Conservation (phyloP, 92 coral and sea anemone genomes). For the Umimayanthus chanpuru region DNA sequence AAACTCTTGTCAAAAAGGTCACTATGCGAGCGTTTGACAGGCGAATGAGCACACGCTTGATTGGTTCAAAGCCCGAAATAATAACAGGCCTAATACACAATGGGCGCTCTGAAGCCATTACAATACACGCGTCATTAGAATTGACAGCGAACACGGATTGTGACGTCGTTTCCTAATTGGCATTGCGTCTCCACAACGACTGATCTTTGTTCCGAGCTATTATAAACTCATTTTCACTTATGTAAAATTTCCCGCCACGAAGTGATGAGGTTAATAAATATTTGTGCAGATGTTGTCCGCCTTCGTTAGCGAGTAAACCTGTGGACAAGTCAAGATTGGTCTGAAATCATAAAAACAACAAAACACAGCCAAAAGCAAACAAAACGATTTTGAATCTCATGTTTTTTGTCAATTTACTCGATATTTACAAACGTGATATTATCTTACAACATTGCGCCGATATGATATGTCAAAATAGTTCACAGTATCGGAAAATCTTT, state of each 20-base stretch:
- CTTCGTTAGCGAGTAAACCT: background rate
- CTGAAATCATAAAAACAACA: background rate
- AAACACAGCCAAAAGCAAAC: background rate
- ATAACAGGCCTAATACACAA: conserved; percentile 48
- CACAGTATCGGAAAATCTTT: conserved; percentile 2
- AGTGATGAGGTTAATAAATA: conserved; percentile 1
- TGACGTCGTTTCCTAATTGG: conserved; percentile 49
- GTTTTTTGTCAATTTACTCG: conserved; percentile 16
- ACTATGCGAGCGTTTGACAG: conserved; percentile 69
- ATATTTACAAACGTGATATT: background rate
- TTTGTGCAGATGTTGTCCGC: background rate
- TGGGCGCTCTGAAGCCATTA: conserved; percentile 43
- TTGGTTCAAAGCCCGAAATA: conserved; percentile 72
- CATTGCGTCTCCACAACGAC: conserved; percentile 27
- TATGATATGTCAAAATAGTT: background rate
- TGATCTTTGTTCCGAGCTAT: conserved; percentile 24
- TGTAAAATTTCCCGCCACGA: conserved; percentile 37
- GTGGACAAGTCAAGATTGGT: background rate
- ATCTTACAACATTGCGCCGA: background rate
- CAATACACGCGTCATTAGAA: conserved; percentile 67
- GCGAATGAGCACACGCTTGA: conserved; percentile 60
- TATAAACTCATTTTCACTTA: conserved; percentile 45
- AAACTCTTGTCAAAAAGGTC: conserved; percentile 65
- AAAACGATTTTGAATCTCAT: conserved; percentile 10
- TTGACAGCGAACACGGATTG: conserved; percentile 64